Evolutionary conservation across 2,797 vertebrate genomes (phyloP), one percentile per base, ranked within the genome.

Genomic region (Sphenopsis melanotis): DNA sequence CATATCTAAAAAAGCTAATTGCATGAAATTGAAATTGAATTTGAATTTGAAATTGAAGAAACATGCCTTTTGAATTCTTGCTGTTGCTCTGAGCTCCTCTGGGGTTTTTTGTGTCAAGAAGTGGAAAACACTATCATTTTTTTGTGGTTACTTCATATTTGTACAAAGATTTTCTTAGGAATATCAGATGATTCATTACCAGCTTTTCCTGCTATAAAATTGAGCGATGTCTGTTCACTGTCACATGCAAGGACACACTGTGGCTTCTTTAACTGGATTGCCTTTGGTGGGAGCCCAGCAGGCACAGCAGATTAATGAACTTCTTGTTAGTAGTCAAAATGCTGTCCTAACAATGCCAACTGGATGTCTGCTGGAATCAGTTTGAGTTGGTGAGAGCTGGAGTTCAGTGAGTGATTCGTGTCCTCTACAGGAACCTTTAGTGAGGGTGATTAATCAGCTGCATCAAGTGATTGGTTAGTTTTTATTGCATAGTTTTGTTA

Each of bases 201-300:
- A 82, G 70, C 10, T 60, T 94, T 52, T 81, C 78, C 34, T 29
- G 7, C 15, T 82, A 11, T 86, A 87, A 91, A 92, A 92, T 74
- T 90, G 87, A 95, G 53, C 61, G 27, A 34, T 90, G 82, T 20
- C 42, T 93, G 46, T 66, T 96, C 91, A 44, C 90, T 44, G 2
- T 72, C 87, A 47, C 78, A 24, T 46, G 12, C 71, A 82, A 91
- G 59, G 47, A 30, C 23, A 76, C 27, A 19, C 44, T 57, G 3
- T 50, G 39, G 13, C 79, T 95, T 71, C 75, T 83, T 76, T 70
- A 65, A 26, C 52, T 81, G 88, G 56, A 60, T 78, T 90, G 82
- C 37, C 90, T 96, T 95, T 96, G 59, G 64, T 95, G 85, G 69
- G 84, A 92, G 87, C 80, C 86, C 91, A 94, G 75, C 74, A 94